Conservation (phyloP, 2,113 vertebrate genomes). For the Egretta garzetta region DNA sequence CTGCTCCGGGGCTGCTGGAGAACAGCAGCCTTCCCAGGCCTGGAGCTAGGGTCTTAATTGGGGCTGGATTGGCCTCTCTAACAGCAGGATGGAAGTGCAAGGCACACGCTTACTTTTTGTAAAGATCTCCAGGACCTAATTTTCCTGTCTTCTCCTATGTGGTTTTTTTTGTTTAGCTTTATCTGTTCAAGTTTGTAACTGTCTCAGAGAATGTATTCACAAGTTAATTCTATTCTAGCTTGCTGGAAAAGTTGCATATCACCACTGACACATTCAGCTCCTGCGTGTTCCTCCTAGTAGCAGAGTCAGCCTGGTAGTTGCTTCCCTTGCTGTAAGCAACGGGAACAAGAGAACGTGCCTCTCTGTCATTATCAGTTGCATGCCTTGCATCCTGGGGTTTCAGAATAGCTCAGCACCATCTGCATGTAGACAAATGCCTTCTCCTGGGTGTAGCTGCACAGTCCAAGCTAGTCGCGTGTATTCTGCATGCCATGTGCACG, state of each 20-base stretch:
- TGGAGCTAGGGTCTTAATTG: not conserved
- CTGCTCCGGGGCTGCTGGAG: not conserved
- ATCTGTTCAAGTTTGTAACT: not conserved
- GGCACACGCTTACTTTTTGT: accelerated
- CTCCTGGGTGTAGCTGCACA: not conserved
- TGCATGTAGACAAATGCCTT: not conserved
- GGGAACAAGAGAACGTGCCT: not conserved
- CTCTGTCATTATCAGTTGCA: not conserved
- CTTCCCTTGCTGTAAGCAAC: not conserved
- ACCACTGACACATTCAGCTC: constrained; percentile 8
- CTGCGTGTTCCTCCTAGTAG: not conserved
- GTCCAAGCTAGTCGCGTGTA: not conserved
- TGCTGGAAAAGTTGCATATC: constrained; percentile 38
- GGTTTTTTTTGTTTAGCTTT: not conserved
- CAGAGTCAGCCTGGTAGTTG: not conserved
- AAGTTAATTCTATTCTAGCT: not conserved
- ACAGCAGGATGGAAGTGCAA: not conserved
- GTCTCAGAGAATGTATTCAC: not conserved
- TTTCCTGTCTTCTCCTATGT: not conserved
- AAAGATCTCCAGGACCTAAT: not conserved
- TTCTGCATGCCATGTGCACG: not conserved
- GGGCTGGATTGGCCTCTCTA: not conserved
- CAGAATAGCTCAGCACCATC: not conserved
- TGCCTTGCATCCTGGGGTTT: not conserved
- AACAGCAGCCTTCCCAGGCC: not conserved